Evolutionary conservation across 92 coral and sea anemone species (phyloP), one percentile per base, ranked within the genome.

Genomic region (Galaxea fascicularis): DNA sequence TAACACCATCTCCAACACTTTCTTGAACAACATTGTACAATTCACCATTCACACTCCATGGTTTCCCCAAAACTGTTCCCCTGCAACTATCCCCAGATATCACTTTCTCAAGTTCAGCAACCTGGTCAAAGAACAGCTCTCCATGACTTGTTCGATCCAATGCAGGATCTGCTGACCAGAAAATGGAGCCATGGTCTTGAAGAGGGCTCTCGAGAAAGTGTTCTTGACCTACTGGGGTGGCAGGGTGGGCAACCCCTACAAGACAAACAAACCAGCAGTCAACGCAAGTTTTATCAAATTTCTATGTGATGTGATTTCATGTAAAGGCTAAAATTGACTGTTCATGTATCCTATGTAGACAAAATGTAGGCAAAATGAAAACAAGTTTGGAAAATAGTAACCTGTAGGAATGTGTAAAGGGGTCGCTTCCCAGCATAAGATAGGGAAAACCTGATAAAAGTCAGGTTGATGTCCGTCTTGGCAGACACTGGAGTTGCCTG

Each of bases 51-150:
- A 58, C 60, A 57, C 5, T 41, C 77, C 78, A 82, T 70, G 86
- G 41, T 46, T 82, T 58, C 77, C 20, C 70, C 39, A 59, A 54
- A 70, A 35, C 20, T 59, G 14, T 41, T 82, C 54, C 86, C 86
- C 57, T 82, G 78, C 78, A 31, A 70, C 57, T 82, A 51, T 83
- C 87, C 87, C 25, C 87, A 16, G 87, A 78, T 20, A 74, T 83
- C 28, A 83, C 26, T 74, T 83, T 89, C 82, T 94, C 98, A 29
- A 94, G 94, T 64, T 94, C 98, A 45, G 98, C 98, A 63, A 94
- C 98, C 73, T 94, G 95, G 76, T 94, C 98, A 85, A 94, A 94
- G 85, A 94, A 94, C 39, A 77, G 92, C 63, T 90, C 91, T 75
- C 93, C 90, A 46, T 51, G 89, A 17, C 70, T 73, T 46, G 71